These are phyloP conservation scores for Yoshiicerus persimilis DNA, from an alignment of 1,140 invertebrate genomes.

Conservation along the genomic window DNA sequence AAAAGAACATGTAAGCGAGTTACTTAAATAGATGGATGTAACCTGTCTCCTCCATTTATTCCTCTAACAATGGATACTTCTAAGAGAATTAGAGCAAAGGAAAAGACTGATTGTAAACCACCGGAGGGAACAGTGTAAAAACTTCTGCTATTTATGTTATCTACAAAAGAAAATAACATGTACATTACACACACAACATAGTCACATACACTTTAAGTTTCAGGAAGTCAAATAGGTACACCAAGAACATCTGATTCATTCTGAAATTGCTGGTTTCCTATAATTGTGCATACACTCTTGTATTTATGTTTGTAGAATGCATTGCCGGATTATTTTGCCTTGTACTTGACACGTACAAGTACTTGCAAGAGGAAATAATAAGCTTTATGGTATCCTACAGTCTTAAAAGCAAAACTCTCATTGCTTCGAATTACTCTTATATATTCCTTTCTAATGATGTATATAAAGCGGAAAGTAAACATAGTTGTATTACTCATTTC, in stretches of 20 bases:
- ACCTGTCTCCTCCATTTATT: background rate
- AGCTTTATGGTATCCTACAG: too few relatives aligned
- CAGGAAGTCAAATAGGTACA: background rate
- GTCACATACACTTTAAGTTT: background rate
- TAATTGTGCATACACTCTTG: background rate
- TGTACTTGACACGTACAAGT: too few relatives aligned
- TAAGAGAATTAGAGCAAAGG: background rate
- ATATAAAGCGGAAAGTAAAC: too few relatives aligned
- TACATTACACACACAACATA: background rate
- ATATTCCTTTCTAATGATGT: too few relatives aligned
- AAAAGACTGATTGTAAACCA: background rate
- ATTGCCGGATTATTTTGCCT: background rate
- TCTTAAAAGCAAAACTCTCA: too few relatives aligned
- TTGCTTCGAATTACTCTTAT: too few relatives aligned
- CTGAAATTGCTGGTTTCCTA: background rate
- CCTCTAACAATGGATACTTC: background rate
- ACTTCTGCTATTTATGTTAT: background rate
- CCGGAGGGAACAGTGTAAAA: background rate
- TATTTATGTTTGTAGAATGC: too few relatives aligned
- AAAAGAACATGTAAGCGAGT: background rate
- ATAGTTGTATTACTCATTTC: too few relatives aligned
- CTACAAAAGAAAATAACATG: background rate
- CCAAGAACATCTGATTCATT: background rate
- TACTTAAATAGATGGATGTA: background rate
- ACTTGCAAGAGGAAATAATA: too few relatives aligned